Percentiles rank a stretch among this genome's conserved stretches.
Evolutionary conservation across 1,140 invertebrate species (phyloP).

Genomic region (Macrosteles quadrilineatus): DNA sequence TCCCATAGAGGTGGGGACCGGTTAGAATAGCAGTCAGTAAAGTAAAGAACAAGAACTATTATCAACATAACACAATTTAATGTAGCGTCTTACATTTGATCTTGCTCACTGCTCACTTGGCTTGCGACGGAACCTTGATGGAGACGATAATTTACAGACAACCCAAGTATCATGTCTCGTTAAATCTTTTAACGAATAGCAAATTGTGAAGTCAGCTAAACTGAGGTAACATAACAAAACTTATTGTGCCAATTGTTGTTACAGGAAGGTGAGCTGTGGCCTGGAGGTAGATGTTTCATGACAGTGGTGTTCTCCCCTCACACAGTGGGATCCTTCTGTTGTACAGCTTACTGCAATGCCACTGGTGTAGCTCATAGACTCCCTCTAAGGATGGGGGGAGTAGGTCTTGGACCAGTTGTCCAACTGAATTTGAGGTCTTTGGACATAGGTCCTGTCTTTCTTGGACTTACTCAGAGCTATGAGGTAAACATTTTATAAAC

Average conservation of each 20-base stretch:
- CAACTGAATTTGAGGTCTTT: neutral
- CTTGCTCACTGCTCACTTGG: neutral
- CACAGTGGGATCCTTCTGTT: neutral
- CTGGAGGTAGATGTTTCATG: neutral
- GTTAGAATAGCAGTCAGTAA: no score
- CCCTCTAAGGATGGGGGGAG: neutral
- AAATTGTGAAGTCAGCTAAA: neutral
- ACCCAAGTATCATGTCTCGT: neutral
- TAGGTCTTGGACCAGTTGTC: neutral
- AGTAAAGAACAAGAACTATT: no score
- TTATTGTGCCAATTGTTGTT: neutral
- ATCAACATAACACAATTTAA: neutral
- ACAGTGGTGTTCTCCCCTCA: neutral
- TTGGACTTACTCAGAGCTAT: neutral
- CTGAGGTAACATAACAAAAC: neutral
- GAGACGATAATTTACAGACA: neutral
- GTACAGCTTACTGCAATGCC: conserved; percentile 4
- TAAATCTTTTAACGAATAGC: neutral
- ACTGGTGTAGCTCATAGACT: neutral
- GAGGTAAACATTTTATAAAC: no score
- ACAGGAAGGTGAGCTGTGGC: conserved; percentile 3
- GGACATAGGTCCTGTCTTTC: conserved; percentile 7
- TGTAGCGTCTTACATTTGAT: neutral
- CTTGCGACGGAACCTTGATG: no score
- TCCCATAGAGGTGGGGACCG: no score